A percentile compares a stretch with the other conserved stretches of the same genome.
Evolutionary conservation across 2,797 vertebrate genomes (phyloP).

Genomic region (Champsocephalus gunnari): DNA sequence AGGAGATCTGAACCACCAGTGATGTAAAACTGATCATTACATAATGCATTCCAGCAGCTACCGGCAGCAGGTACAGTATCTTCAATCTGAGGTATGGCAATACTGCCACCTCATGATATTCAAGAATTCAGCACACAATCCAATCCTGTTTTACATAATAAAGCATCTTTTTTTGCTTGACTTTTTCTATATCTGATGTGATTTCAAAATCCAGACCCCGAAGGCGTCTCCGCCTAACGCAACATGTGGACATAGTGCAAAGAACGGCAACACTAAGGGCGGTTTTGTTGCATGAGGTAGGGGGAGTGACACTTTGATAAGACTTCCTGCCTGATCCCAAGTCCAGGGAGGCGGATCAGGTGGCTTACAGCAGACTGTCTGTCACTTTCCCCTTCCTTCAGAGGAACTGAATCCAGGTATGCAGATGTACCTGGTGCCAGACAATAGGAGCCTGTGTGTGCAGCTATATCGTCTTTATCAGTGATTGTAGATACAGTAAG

Average conservation of each 20-base stretch:
- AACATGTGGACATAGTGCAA: slow-evolving; percentile 12
- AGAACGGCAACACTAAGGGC: background rate
- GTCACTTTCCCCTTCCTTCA: slow-evolving; percentile 46
- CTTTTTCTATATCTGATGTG: background rate
- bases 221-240: slow-evolving; percentile 3
- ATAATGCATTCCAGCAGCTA: slow-evolving; percentile 48
- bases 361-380: slow-evolving; percentile 56
- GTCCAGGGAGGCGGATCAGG: slow-evolving; percentile 56
- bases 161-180: background rate
- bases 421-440: slow-evolving; percentile 32
- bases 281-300: slow-evolving; percentile 12
- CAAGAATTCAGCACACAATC: slow-evolving; percentile 25
- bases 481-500: slow-evolving; percentile 16
- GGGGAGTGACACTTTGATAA: slow-evolving; percentile 58
- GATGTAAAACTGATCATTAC: slow-evolving; percentile 59
- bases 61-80: slow-evolving; percentile 52
- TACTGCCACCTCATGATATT: slow-evolving; percentile 15
- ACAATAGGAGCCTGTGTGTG: background rate
- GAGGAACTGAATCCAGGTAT: slow-evolving; percentile 38
- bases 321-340: slow-evolving; percentile 59
- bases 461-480: slow-evolving; percentile 25
- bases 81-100: slow-evolving; percentile 27
- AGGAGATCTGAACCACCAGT: slow-evolving; percentile 24
- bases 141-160: background rate
- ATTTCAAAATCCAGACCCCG: slow-evolving; percentile 12